phyloP scores from a whole-genome alignment of 1,140 invertebrate species.

The Cepaea nemoralis region DNA sequence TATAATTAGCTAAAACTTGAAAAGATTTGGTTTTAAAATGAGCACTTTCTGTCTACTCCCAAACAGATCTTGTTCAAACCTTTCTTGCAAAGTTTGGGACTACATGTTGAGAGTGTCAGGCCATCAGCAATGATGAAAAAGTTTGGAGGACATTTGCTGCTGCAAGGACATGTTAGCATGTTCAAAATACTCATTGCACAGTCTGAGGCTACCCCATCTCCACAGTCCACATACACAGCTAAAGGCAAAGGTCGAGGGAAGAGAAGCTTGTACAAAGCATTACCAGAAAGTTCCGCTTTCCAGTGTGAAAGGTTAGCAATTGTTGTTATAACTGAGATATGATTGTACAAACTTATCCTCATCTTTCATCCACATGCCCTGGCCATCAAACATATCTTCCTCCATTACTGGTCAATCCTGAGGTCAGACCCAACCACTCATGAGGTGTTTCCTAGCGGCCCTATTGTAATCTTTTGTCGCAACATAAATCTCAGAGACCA shows the following conservation, averaged over 20 bases:
- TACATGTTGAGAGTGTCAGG: slow-evolving; percentile 69
- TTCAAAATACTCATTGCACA: slow-evolving; percentile 89
- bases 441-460: too few species aligned
- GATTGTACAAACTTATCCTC: not conserved
- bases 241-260: slow-evolving; percentile 61
- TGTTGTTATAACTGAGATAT: not conserved
- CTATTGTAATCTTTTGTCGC: too few species aligned
- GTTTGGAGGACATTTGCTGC: slow-evolving; percentile 89
- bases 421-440: too few species aligned
- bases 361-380: too few species aligned
- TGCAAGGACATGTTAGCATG: slow-evolving; percentile 81
- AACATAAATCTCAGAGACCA: too few species aligned
- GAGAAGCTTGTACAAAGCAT: slow-evolving; percentile 42
- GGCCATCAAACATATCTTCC: too few species aligned
- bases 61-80: slow-evolving; percentile 68
- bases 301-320: slow-evolving; percentile 82
- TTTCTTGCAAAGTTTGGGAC: slow-evolving; percentile 68
- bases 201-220: slow-evolving; percentile 52
- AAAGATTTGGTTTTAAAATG: too few species aligned
- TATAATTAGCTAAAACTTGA: too few species aligned
- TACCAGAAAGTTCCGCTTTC: slow-evolving; percentile 87
- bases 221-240: slow-evolving; percentile 36
- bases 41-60: too few species aligned
- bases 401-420: too few species aligned
- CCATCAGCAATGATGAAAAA: slow-evolving; percentile 77